Percentiles rank a stretch among this genome's conserved stretches.
Conservation (phyloP, 2,888 invertebrate genomes). For the Xestia rhomboidea region DNA sequence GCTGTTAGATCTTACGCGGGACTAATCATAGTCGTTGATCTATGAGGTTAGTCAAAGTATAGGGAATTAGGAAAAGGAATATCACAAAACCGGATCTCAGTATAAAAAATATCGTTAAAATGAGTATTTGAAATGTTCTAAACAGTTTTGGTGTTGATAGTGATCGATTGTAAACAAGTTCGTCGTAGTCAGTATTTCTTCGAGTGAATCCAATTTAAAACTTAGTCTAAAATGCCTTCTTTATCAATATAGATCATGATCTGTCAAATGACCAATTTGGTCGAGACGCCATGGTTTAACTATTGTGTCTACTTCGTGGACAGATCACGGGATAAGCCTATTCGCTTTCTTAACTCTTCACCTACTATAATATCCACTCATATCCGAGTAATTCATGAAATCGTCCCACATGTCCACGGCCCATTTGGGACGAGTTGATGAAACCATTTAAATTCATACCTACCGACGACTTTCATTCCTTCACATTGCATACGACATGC, state of each 20-base stretch:
- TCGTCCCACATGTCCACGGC: too few species aligned
- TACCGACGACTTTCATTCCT: not conserved
- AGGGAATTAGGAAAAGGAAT: not conserved
- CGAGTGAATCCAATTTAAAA: not conserved
- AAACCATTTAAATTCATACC: not conserved
- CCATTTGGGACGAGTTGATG: too few species aligned
- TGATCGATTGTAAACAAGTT: not conserved
- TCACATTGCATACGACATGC: not conserved
- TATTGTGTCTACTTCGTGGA: too few species aligned
- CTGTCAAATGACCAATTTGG: too few species aligned
- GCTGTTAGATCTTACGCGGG: not conserved
- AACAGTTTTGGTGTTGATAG: not conserved
- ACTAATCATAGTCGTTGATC: not conserved
- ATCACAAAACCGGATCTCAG: not conserved
- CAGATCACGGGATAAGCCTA: too few species aligned
- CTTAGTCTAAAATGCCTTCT: not conserved
- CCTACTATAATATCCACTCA: too few species aligned
- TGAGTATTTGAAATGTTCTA: not conserved
- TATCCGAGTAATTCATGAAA: too few species aligned
- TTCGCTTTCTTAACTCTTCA: too few species aligned
- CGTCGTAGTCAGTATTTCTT: not conserved
- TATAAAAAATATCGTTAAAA: not conserved
- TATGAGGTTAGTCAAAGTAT: not conserved
- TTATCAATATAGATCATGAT: too few species aligned
- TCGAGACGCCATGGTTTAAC: too few species aligned